Evolutionary conservation across 37 sponge, comb jelly and placozoan species (phyloP), one percentile per base, ranked within the genome.

Genomic region (Haliclona indistincta): DNA sequence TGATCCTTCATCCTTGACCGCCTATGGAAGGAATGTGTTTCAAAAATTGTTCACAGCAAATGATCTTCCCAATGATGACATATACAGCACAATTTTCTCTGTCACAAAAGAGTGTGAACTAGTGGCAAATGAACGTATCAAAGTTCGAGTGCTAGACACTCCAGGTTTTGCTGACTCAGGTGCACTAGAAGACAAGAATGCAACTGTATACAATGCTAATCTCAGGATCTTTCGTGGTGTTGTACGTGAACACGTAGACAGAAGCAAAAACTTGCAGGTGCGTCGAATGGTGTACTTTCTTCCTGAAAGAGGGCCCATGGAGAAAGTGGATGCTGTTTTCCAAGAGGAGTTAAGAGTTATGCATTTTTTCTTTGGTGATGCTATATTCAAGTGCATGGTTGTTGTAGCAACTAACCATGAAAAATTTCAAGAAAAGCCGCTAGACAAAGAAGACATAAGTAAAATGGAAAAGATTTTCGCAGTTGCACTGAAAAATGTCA

Each of bases 141-240:
- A 2, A 13, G 22, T 74, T 56, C 74, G 74, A 1, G 74, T 74
- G 32, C 43, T 74, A 11, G 74, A 74, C 43, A 35, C 32, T 1
- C 74, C 74, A 20, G 74, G 74, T 25, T 74, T 74, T 56, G 74
- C 51, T 4, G 74, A 58, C 62, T 29, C 43, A 7, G 28, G 25
- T 15, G n/a, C n/a, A n/a, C n/a, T n/a, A n/a, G n/a, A 4, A 38
- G 45, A 32, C 4, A n/a, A 6, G 36, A 28, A 69, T 4, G 30
- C 6, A 26, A 30, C 30, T 30, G 61, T 58, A 7, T 58, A 29
- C 61, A 6, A 15, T 20, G 22, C 8, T 22, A 67, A 67, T 38
- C 2, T 38, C 44, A 35, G 25, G 38, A 29, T 8, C 1, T 40
- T 74, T 30, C 74, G 51, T 3, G 15, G 1, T 2, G 40, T 58